Conservation (phyloP, 2,113 vertebrate genomes). For the Forbesichthys agassizii region DNA sequence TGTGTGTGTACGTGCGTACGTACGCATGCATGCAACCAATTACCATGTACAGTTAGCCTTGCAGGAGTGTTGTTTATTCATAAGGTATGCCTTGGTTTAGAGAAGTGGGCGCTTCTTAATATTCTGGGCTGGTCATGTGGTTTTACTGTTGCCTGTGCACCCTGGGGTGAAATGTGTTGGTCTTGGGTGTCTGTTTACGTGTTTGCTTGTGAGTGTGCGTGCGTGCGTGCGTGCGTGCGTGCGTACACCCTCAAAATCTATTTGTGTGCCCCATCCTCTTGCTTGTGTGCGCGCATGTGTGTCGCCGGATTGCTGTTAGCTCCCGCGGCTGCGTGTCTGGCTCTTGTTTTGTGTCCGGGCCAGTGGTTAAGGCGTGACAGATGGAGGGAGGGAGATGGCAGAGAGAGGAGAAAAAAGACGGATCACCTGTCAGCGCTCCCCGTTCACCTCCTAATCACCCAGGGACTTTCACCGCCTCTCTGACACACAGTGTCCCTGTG, state of each 20-base stretch:
- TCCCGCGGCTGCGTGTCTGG: not conserved
- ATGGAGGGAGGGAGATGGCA: conserved; percentile 47
- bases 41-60: too few relatives aligned
- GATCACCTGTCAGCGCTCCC: conserved; percentile 60
- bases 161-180: too few relatives aligned
- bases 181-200: not conserved
- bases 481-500: conserved; percentile 26
- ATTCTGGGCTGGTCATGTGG: too few relatives aligned
- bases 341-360: conserved; percentile 54
- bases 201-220: not conserved
- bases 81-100: too few relatives aligned
- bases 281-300: not conserved
- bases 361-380: conserved; percentile 62
- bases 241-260: not conserved
- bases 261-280: not conserved
- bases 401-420: conserved; percentile 50
- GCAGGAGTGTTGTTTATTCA: too few relatives aligned
- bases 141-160: not conserved
- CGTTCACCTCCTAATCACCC: conserved; percentile 61
- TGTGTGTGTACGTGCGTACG: not conserved
- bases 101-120: too few relatives aligned
- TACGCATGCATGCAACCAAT: not conserved
- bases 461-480: conserved; percentile 38
- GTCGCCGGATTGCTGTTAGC: not conserved
- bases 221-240: not conserved